phyloP scores from a whole-genome alignment of 2,888 invertebrate genomes.

The Caenorhabditis macrosperma region DNA sequence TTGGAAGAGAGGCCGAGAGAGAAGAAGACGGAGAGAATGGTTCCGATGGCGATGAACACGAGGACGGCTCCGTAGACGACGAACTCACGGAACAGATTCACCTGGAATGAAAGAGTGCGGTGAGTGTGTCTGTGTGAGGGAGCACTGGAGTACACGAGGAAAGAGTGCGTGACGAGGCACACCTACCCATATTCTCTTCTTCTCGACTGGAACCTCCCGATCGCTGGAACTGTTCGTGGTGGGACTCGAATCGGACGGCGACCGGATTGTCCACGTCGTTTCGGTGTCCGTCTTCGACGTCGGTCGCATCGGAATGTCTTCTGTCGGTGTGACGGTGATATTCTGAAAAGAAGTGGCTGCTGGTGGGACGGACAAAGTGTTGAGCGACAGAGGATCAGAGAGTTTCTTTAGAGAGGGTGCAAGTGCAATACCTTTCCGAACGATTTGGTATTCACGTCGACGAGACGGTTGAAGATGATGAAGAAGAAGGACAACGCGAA shows the following conservation, averaged over 20 bases:
- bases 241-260: neutral
- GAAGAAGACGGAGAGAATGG: conserved; percentile 45
- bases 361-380: conserved; percentile 1
- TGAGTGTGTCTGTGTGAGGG: neutral
- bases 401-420: neutral
- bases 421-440: conserved; percentile 36
- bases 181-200: conserved; percentile 36
- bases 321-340: conserved; percentile 13
- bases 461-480: conserved; percentile 42
- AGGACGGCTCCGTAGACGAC: conserved; percentile 51
- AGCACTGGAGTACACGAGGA: neutral
- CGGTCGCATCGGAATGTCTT: conserved; percentile 54
- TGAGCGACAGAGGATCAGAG: conserved; percentile 4
- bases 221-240: neutral
- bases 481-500: conserved; percentile 51
- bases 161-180: neutral
- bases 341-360: conserved; percentile 6
- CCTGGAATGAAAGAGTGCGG: conserved; percentile 31
- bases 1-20: conserved; percentile 23
- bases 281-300: conserved; percentile 34
- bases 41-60: conserved; percentile 36
- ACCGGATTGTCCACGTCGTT: conserved; percentile 47
- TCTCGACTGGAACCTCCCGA: conserved; percentile 22
- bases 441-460: conserved; percentile 47
- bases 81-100: conserved; percentile 51